Evolutionary conservation across 1,140 invertebrate genomes (phyloP), one percentile per base, ranked within the genome.

Genomic region (Listronotus oregonensis): DNA sequence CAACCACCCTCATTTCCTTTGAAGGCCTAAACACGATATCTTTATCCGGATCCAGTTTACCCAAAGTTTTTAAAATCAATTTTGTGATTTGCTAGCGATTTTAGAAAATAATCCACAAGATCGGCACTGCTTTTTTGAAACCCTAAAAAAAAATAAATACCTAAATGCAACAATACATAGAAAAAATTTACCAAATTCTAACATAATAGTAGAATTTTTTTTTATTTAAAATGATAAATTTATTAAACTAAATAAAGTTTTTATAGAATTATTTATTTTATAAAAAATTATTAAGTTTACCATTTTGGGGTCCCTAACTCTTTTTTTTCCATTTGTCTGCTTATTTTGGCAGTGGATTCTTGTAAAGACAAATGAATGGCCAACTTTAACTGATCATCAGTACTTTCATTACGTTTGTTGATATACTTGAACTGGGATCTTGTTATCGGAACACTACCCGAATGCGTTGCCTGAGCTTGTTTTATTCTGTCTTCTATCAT

Each of bases 401-500:
- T 37, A 54, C 70, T 77, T 47, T 74, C 75, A 52, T 71, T 73
- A 52, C 71, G 74, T 18, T 70, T 76, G 43, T 72, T 75, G 32
- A 78, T 74, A 51, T 74, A 78, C 14, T 73, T 73, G 56, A 75
- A 77, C 32, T 75, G 75, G 68, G 79, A 77, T 44, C 73, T 67
- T 27, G 75, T 75, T 12, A 76, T 61, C 1, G 70, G 72, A 49
- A 58, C 68, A 8, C 56, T 49, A 31, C 34, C 50, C 0, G 56
- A 51, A n/a, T 52, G 49, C 8, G 37, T 31, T 6, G 67, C 68
- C 64, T 74, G 72, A 5, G 71, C 72, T 63, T 81, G 78, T 66
- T 81, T 81, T 68, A 82, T 78, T 66, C 81, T 76, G 70, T 85
- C 84, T 77, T 86, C 84, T 37, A 85, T 83, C 82, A 86, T 87